These are phyloP conservation scores for Pristionchus japonicus DNA, from an alignment of 2,888 invertebrate species.

Conservation along the genomic window DNA sequence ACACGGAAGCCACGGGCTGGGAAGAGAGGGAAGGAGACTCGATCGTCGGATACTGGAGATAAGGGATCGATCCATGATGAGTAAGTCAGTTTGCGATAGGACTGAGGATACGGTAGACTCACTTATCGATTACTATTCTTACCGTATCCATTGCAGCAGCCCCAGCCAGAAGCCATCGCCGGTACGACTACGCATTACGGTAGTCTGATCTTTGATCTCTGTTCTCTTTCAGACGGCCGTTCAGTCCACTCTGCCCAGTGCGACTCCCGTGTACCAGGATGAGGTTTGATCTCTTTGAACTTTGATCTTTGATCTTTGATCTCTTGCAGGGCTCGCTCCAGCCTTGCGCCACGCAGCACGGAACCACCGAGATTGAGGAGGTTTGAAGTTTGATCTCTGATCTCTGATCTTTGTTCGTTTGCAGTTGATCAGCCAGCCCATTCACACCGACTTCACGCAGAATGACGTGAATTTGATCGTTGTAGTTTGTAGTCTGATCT, in stretches of 20 bases:
- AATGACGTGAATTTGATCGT: neutral
- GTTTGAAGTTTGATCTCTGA: neutral
- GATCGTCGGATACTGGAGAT: neutral
- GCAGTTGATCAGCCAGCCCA: neutral
- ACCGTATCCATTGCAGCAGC: neutral
- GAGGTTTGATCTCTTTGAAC: neutral
- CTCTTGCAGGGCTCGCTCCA: neutral
- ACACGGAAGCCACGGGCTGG: neutral
- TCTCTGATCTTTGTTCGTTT: neutral
- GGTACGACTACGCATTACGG: neutral
- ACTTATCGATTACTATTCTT: neutral
- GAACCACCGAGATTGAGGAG: neutral
- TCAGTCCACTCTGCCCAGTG: neutral
- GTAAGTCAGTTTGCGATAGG: neutral
- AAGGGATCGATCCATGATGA: neutral
- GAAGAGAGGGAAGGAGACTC: neutral
- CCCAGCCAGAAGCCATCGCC: neutral
- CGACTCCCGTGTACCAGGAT: neutral
- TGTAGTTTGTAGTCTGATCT: constrained; percentile 8
- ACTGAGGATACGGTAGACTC: neutral
- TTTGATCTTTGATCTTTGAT: constrained; percentile 15
- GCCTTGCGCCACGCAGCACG: neutral
- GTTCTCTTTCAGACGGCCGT: neutral
- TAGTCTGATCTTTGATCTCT: constrained; percentile 26
- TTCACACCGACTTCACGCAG: neutral